Base-by-base conservation (phyloP, 2,888 invertebrate genomes). In the Ptychoptera contaminata region DNA sequence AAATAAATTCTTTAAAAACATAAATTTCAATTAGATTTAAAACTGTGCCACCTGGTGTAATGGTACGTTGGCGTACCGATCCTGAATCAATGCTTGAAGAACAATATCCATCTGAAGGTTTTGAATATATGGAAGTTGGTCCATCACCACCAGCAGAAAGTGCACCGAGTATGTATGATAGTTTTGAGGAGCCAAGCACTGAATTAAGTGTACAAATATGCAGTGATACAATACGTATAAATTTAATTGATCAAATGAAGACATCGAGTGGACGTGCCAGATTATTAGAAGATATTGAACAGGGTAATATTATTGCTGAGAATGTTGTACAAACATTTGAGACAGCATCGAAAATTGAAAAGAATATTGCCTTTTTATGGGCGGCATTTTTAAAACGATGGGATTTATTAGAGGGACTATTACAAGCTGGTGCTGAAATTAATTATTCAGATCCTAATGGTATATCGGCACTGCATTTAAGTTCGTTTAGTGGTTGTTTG, bases 71-170 rank as follows among this genome's bases (percentile, higher is more conserved):
- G 59, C 73, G 75, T 14, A 66, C 74, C 42, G 73, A 73, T 57
- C 60, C 65, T 43, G 62, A 67, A 53, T 62, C 67, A 49, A 64
- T 76, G 61, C 70, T 79, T 54, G 79, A 79, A 58, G 73, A 79
- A 50, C 78, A 77, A 58, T 75, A 72, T 58, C 77, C 79, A 49
- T 74, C 78, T 54, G 75, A 72, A 39, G 63, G 63, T 50, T 77
- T 79, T 61, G 79, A 79, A 63, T 82, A 79, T 63, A 80, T 83
- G 71, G 81, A 82, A 61, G 81, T 79, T 55, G 83, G 83, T 46
- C 80, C 80, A 35, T 81, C 83, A 14, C 83, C 83, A 8, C 83
- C 83, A 30, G 79, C 82, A 47, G 84, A 85, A 63, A 82, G 82
- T 63, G 81, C 82, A 38, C 80, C 82, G 52, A 80, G 81, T 60